Evolutionary conservation across 2,888 invertebrate genomes (phyloP), one percentile per base, ranked within the genome.

Genomic region (Pseudoips prasinana): DNA sequence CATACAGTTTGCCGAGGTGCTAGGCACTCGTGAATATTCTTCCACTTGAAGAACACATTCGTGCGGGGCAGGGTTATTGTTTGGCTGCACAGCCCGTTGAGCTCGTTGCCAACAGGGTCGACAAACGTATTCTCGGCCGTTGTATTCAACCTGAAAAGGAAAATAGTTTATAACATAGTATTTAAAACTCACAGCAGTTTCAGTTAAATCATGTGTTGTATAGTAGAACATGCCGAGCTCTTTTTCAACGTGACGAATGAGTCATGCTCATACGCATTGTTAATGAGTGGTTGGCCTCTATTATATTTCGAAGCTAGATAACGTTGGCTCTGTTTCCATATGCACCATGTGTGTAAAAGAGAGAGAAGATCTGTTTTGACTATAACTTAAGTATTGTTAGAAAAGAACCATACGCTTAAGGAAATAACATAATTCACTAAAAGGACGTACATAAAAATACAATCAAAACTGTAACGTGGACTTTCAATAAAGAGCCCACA

Each of bases 21-120:
- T 42, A 30, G 36, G 22, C 18, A 36, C 30, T 36, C 30, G 11
- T 2, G 30, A 36, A 31, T 36, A 36, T 22, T 36, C 36, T 36
- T 36, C 30, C 17, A 36, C 8, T 10, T 36, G 36, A 2, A 36
- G 30, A 22, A 23, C 20, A 23, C 31, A 36, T 36, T 36, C 23
- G 24, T 36, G 30, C 1, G 36, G 36, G n/a, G 27, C 33, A 31
- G 9, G 8, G 27, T 36, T 26, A 10, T 14, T 2, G 14, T 10
- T 22, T 10, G 29, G 29, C 14, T 29, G 29, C 8, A 25, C 31
- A 27, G 31, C 36, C n/a, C 36, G 30, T 31, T 36, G 22, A 26
- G 24, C 36, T 10, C 36, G 30, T 8, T 36, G 36, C 36, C 31
- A 36, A 22, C 36, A 36, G 26, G 31, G 36, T 30, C 31, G 24